Conservation (phyloP, 2,888 invertebrate genomes). For the Trisateles emortualis region DNA sequence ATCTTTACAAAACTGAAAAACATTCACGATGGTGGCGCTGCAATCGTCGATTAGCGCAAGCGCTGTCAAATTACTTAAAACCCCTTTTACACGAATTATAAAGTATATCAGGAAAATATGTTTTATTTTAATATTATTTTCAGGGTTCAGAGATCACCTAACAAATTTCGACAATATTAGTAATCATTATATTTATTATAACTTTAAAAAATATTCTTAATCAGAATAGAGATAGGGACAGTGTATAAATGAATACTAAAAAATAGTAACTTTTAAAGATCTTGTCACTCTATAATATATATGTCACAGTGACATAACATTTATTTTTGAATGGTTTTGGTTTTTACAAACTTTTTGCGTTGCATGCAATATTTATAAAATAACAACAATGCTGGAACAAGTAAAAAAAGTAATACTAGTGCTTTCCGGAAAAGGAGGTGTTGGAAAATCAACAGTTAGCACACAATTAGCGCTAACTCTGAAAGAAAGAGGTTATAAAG, state of each 20-base stretch:
- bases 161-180: too few species aligned
- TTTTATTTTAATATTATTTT: too few species aligned
- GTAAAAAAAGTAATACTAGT: slow-evolving; percentile 96
- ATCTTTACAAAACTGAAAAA: slow-evolving; percentile 77
- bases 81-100: slow-evolving; percentile 12
- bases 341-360: slow-evolving; percentile 5
- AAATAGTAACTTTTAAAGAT: too few species aligned
- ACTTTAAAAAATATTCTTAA: too few species aligned
- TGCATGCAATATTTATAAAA: neutral
- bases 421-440: slow-evolving; percentile 99
- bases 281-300: too few species aligned
- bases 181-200: too few species aligned
- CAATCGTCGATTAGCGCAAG: slow-evolving; percentile 63
- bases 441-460: slow-evolving; percentile 99
- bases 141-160: too few species aligned
- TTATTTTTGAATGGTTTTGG: slow-evolving; percentile 18
- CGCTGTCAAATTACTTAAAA: slow-evolving; percentile 62
- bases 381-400: slow-evolving; percentile 89
- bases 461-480: slow-evolving; percentile 96
- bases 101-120: too few species aligned
- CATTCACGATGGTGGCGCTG: slow-evolving; percentile 56
- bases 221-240: too few species aligned
- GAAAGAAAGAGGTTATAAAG: slow-evolving; percentile 93
- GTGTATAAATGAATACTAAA: too few species aligned
- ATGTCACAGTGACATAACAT: slow-evolving; percentile 7